Evolutionary conservation across 1,140 invertebrate genomes (phyloP), one percentile per base, ranked within the genome.

Genomic region (Drosophila nigrodunni): DNA sequence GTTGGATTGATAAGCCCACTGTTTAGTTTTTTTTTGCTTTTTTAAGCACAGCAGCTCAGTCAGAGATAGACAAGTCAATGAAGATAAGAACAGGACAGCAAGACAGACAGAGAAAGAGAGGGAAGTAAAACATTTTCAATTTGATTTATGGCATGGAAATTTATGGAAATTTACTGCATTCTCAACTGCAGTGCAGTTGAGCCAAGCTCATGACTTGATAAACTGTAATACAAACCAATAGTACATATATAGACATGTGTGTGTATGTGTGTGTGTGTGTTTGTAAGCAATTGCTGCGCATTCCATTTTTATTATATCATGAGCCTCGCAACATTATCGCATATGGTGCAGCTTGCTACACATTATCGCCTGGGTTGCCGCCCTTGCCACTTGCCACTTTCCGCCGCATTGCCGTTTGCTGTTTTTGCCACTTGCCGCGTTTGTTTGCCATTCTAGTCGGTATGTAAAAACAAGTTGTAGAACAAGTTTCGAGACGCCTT

Each of bases 251-350:
- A 69, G 46, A 72, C 49, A 68, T 70, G 70, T 77, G 50, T 41
- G 39, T 11, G 25, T 30, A 4, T 5, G 25, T 30, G 25, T 72
- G 67, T 72, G 71, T 78, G 41, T 35, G 10, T 44, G 21, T 54
- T 8, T 70, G 30, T 44, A n/a, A 15, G n/a, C 74, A 79, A 79
- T 77, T 79, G 78, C 50, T 67, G 77, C 85, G 68, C 80, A 87
- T 87, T 87, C 83, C 83, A 88, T 88, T 83, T 87, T 88, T 88
- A 87, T 87, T 87, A 87, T 88, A 88, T 87, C 83, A 87, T 87
- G 83, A 62, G 80, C 79, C 79, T 88, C 50, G 73, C 73, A 88
- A 73, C 83, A 87, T 87, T 87, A 87, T 87, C 83, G 83, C 83
- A 87, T 88, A 88, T 82, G 79, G 80, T 72, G 57, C 68, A 71